phyloP scores from a whole-genome alignment of 2,888 invertebrate genomes.

The Meliscaeva auricollis region DNA sequence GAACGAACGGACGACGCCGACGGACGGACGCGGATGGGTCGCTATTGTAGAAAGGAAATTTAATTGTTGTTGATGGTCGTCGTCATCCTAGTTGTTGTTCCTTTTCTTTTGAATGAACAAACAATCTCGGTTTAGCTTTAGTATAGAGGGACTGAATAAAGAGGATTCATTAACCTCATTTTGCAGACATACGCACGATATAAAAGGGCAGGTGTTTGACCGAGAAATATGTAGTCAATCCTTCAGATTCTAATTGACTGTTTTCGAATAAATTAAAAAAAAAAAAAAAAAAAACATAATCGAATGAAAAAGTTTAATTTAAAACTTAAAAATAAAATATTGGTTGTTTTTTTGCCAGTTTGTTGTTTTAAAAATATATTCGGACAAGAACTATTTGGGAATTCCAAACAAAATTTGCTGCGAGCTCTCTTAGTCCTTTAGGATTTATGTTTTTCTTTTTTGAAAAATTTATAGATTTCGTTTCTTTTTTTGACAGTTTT shows the following conservation, averaged over 20 bases:
- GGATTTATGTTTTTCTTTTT: too few relatives aligned
- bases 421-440: too few relatives aligned
- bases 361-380: too few relatives aligned
- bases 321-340: background rate
- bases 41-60: conserved; percentile 19
- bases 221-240: background rate
- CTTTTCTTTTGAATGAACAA: conserved; percentile 1
- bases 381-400: too few relatives aligned
- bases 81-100: background rate
- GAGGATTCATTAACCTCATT: conserved; percentile 26
- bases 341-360: background rate
- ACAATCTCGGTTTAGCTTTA: conserved; percentile 16
- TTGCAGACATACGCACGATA: background rate
- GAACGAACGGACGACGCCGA: background rate
- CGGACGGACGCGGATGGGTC: too few relatives aligned
- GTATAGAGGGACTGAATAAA: background rate
- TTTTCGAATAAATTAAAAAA: background rate
- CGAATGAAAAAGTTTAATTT: background rate
- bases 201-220: background rate
- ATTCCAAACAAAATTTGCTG: too few relatives aligned
- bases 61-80: conserved; percentile 39
- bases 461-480: too few relatives aligned
- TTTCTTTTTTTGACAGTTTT: too few relatives aligned
- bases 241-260: background rate
- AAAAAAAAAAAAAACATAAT: background rate